These are phyloP conservation scores for Epistrophe eligans DNA, from an alignment of 2,888 invertebrate species.

Conservation along the genomic window DNA sequence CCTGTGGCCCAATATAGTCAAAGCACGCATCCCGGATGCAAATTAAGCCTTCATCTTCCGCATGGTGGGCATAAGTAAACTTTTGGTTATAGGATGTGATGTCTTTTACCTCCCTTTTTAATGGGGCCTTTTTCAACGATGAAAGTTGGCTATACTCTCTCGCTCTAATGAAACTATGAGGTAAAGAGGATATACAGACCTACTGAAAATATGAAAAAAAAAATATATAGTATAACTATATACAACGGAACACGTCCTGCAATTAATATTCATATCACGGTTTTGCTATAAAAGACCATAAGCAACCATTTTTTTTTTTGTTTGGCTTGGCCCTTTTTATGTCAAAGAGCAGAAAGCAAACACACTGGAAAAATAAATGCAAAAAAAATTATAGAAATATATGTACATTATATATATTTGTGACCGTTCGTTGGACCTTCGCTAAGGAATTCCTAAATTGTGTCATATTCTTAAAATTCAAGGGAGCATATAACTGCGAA, in stretches of 20 bases:
- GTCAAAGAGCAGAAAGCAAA: constrained; percentile 51
- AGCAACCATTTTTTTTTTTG: constrained; percentile 49
- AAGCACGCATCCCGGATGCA: constrained; percentile 71
- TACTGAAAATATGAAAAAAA: constrained; percentile 1
- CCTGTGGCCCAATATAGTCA: constrained; percentile 37
- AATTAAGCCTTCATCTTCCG: constrained; percentile 73
- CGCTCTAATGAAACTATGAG: neutral
- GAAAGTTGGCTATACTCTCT: constrained; percentile 49
- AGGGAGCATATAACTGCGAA: constrained; percentile 22
- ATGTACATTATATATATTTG: too few species aligned
- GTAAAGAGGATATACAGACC: neutral
- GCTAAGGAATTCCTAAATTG: constrained; percentile 48
- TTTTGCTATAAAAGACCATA: constrained; percentile 62
- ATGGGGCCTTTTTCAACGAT: constrained; percentile 55
- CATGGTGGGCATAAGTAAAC: constrained; percentile 67
- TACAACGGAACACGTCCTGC: constrained; percentile 47
- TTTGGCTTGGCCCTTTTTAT: constrained; percentile 32
- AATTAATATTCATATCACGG: constrained; percentile 74
- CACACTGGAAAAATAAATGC: constrained; percentile 7
- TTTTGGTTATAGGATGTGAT: constrained; percentile 55
- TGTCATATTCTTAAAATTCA: constrained; percentile 70
- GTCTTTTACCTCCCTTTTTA: constrained; percentile 46
- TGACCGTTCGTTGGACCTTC: constrained; percentile 52
- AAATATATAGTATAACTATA: neutral
- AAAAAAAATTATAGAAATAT: constrained; percentile 41